Conservation (phyloP, 2,113 vertebrate species). For the Glaucidium brasilianum region DNA sequence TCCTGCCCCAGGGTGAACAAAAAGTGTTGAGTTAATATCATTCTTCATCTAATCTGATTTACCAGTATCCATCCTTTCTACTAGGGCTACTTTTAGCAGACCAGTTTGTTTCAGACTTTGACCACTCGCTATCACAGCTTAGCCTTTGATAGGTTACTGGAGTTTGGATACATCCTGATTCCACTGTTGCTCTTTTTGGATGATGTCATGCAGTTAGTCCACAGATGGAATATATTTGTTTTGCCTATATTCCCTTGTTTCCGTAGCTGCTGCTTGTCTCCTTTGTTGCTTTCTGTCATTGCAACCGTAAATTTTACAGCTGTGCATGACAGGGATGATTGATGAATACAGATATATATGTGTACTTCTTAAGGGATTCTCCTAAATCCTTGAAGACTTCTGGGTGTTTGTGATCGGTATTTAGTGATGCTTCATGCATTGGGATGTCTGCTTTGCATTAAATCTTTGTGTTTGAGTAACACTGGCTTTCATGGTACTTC, state of each 20-base stretch:
- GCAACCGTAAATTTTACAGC: background rate
- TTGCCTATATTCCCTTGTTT: background rate
- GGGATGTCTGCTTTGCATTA: background rate
- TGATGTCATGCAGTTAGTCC: background rate
- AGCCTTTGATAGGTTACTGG: background rate
- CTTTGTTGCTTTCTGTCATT: background rate
- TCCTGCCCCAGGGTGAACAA: background rate
- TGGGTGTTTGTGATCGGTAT: background rate
- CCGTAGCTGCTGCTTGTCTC: background rate
- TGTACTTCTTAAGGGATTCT: background rate
- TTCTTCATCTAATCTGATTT: background rate
- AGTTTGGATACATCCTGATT: background rate
- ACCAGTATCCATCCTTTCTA: background rate
- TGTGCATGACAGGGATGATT: background rate
- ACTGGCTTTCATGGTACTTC: background rate
- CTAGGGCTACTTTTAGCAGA: background rate
- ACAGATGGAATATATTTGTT: background rate
- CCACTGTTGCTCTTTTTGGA: background rate
- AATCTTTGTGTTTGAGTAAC: background rate
- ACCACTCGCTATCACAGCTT: background rate
- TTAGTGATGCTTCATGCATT: background rate
- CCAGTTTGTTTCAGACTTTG: background rate
- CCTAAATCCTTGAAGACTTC: background rate
- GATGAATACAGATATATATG: background rate
- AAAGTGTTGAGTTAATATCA: background rate